Percentiles rank a stretch among this genome's conserved stretches.
phyloP scores from a whole-genome alignment of 2,888 invertebrate genomes.

The Lepidocyrtinus sp. region DNA sequence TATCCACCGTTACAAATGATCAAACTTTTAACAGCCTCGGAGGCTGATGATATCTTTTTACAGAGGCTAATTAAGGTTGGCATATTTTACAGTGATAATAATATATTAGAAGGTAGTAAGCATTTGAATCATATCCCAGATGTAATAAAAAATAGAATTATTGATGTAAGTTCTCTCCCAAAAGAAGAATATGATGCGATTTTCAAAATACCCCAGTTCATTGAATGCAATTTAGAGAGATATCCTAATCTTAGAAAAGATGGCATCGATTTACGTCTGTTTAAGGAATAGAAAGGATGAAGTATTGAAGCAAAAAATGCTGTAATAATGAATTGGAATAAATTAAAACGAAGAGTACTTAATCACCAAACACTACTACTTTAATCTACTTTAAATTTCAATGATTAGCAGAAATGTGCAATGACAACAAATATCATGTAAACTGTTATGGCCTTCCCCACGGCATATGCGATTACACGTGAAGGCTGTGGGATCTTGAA shows the following conservation, averaged over 20 bases:
- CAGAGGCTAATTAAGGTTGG: background rate
- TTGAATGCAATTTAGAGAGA: background rate
- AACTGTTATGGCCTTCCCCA: constrained; percentile 73
- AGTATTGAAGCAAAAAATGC: too few species aligned
- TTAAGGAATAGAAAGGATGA: too few species aligned
- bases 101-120: background rate
- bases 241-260: background rate
- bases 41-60: background rate
- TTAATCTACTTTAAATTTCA: too few species aligned
- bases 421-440: constrained; percentile 73
- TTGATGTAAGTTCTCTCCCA: background rate
- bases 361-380: too few species aligned
- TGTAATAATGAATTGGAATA: too few species aligned
- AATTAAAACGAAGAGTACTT: too few species aligned
- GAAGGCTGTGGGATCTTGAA: constrained; percentile 78
- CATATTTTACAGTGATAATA: background rate
- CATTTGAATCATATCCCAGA: background rate
- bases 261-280: background rate
- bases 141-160: background rate
- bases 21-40: background rate
- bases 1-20: background rate
- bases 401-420: constrained; percentile 33
- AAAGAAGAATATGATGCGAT: background rate
- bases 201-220: background rate
- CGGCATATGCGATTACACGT: constrained; percentile 73